These are phyloP conservation scores for Paracanthobrama guichenoti DNA, from an alignment of 2,113 vertebrate species.

Conservation along the genomic window DNA sequence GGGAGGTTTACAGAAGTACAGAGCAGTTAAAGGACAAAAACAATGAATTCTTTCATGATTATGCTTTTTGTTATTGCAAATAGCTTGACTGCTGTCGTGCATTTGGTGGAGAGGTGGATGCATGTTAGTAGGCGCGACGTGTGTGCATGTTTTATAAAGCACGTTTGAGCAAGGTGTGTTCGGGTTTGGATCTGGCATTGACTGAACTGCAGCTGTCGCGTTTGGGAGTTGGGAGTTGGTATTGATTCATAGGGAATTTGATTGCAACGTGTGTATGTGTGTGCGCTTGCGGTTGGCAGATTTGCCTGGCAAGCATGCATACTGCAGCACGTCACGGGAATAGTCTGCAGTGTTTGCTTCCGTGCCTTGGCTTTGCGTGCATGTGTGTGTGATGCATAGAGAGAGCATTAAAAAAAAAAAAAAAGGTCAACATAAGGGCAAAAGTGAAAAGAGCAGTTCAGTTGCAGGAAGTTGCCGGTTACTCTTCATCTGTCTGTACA, in stretches of 20 bases:
- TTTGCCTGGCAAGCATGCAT: constrained; percentile 54
- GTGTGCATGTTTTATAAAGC: not conserved
- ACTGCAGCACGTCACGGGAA: constrained; percentile 64
- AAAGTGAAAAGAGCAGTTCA: constrained; percentile 26
- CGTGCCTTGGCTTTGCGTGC: constrained; percentile 46
- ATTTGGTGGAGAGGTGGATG: not conserved
- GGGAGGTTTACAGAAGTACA: not conserved
- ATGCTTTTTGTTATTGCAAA: not conserved
- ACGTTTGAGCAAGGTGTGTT: constrained; percentile 20
- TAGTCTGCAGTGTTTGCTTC: constrained; percentile 55
- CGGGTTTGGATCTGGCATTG: constrained; percentile 58
- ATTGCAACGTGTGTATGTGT: constrained; percentile 64
- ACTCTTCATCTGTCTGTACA: not conserved
- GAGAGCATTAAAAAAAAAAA: constrained; percentile 22
- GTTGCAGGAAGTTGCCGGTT: not conserved
- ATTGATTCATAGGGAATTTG: constrained; percentile 72
- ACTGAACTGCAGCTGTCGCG: constrained; percentile 68
- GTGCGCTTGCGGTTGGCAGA: constrained; percentile 60
- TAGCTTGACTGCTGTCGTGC: not conserved
- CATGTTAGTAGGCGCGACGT: not conserved
- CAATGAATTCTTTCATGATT: not conserved
- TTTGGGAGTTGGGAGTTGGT: constrained; percentile 52
- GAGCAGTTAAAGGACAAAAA: not conserved
- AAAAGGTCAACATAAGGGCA: constrained; percentile 20
- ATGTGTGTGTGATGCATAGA: constrained; percentile 51